Percentiles rank a stretch among this genome's conserved stretches.
These are phyloP conservation scores for Argyresthia goedartella DNA, from an alignment of 2,888 invertebrate species.

Conservation along the genomic window DNA sequence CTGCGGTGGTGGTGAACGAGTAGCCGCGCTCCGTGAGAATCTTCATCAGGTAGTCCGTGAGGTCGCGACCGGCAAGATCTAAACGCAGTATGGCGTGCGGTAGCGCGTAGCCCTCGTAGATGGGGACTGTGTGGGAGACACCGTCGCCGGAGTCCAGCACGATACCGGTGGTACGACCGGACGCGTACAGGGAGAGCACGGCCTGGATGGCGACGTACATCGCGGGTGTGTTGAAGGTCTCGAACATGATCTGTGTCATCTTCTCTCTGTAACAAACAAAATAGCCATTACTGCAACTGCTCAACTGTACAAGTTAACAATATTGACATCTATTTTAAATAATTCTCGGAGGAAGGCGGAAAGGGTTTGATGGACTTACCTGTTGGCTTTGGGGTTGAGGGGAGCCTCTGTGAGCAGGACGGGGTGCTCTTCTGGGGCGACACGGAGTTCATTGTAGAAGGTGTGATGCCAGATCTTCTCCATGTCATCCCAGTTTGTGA, in stretches of 20 bases:
- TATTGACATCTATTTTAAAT: too few relatives aligned
- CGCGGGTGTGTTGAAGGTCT: constrained; percentile 93
- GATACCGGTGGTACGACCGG: constrained; percentile 97
- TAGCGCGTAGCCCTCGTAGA: constrained; percentile 94
- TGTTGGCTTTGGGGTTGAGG: constrained; percentile 89
- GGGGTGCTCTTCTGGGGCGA: constrained; percentile 94
- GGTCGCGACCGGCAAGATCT: constrained; percentile 92
- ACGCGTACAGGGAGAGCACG: constrained; percentile 92
- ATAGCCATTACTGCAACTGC: constrained; percentile 10
- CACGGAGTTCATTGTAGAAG: constrained; percentile 97
- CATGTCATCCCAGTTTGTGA: constrained; percentile 99
- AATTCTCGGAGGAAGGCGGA: background rate
- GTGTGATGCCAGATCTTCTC: constrained; percentile 99
- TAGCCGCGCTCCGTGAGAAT: constrained; percentile 93
- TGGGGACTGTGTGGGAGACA: constrained; percentile 95
- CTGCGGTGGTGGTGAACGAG: constrained; percentile 92
- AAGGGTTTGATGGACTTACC: constrained; percentile 27
- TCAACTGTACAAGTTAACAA: constrained; percentile 1
- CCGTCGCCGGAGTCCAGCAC: constrained; percentile 96
- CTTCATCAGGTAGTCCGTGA: constrained; percentile 95
- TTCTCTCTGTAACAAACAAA: constrained; percentile 74
- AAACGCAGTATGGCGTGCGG: constrained; percentile 94
- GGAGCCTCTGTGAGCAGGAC: constrained; percentile 90
- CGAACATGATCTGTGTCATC: constrained; percentile 95
- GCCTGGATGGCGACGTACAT: constrained; percentile 97